phyloP scores from a whole-genome alignment of 2,888 invertebrate species.

The Sarcophaga rosellei region DNA sequence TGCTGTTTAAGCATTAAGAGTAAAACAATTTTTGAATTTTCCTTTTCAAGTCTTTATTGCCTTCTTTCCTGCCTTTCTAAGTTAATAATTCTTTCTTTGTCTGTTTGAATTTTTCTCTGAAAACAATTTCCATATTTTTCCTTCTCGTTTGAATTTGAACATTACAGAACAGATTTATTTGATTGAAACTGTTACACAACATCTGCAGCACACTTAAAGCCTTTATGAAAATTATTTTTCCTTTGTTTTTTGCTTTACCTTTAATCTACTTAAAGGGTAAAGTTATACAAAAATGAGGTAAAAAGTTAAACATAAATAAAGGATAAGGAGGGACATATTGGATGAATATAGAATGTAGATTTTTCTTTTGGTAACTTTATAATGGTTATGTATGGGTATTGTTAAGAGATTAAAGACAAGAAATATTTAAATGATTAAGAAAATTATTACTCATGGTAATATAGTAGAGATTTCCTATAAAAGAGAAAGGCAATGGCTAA shows the following conservation, averaged over 20 bases:
- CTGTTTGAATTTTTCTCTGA: slow-evolving; percentile 9
- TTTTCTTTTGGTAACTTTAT: too few species aligned
- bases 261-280: slow-evolving; percentile 48
- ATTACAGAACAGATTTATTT: slow-evolving; percentile 38
- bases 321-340: too few species aligned
- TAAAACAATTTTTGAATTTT: slow-evolving; percentile 42
- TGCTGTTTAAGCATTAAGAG: slow-evolving; percentile 44
- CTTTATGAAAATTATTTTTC: slow-evolving; percentile 17
- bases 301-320: too few species aligned
- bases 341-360: too few species aligned
- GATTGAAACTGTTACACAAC: slow-evolving; percentile 16
- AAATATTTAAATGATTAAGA: too few species aligned
- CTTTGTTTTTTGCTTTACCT: background rate
- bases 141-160: slow-evolving; percentile 19
- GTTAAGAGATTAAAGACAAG: too few species aligned
- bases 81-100: slow-evolving; percentile 25
- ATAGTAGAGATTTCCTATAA: too few species aligned
- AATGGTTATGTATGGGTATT: too few species aligned
- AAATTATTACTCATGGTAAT: too few species aligned
- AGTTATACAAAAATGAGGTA: background rate
- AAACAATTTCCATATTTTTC: too few species aligned
- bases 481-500: too few species aligned
- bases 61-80: too few species aligned
- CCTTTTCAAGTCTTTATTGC: background rate
- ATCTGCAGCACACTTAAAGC: slow-evolving; percentile 31